These are phyloP conservation scores for Cephus rjabovi DNA, from an alignment of 2,888 invertebrate genomes.

Conservation along the genomic window DNA sequence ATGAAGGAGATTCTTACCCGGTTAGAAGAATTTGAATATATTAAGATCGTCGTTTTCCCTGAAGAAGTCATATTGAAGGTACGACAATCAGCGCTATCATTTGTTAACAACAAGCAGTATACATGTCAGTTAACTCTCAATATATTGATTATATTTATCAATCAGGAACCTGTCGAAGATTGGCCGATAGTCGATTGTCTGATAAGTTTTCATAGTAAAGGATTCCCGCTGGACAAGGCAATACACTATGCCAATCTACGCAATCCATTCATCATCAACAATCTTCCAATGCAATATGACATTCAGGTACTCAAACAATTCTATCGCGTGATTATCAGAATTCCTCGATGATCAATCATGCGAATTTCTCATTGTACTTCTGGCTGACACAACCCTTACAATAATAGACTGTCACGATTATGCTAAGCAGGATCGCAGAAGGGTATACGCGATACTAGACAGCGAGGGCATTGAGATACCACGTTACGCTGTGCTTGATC, in stretches of 20 bases:
- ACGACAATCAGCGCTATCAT: constrained; percentile 44
- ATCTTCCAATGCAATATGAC: constrained; percentile 98
- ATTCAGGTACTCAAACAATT: constrained; percentile 77
- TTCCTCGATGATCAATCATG: constrained; percentile 7
- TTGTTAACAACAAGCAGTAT: background rate
- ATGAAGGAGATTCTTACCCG: constrained; percentile 98
- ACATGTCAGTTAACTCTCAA: background rate
- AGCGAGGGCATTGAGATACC: constrained; percentile 97
- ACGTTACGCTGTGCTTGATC: constrained; percentile 94
- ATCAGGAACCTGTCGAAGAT: constrained; percentile 91
- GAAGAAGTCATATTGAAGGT: constrained; percentile 96
- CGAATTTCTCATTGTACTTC: background rate
- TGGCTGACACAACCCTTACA: constrained; percentile 4
- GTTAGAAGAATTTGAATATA: constrained; percentile 95
- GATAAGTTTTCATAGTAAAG: constrained; percentile 98
- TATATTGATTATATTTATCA: background rate
- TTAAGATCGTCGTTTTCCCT: constrained; percentile 93
- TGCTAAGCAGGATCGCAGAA: constrained; percentile 80
- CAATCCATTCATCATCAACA: constrained; percentile 97
- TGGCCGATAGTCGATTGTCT: constrained; percentile 99
- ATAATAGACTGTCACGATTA: constrained; percentile 10
- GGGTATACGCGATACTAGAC: constrained; percentile 94
- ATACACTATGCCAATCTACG: constrained; percentile 94
- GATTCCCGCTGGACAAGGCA: constrained; percentile 98
- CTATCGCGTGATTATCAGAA: constrained; percentile 1